phyloP scores from a whole-genome alignment of 2,888 invertebrate genomes.

The Melieria crassipennis region DNA sequence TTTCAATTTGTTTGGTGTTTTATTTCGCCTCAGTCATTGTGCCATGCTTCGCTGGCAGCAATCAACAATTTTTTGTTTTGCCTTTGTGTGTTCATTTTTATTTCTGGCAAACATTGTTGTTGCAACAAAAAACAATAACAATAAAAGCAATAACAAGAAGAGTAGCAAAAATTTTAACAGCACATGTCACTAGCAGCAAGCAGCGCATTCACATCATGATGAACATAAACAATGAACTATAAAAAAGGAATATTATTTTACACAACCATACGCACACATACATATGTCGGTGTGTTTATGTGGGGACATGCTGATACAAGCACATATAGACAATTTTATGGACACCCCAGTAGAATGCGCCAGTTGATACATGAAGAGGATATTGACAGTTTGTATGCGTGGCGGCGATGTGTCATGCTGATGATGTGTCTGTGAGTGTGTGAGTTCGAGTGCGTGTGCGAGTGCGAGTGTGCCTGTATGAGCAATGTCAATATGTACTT shows the following conservation, averaged over 20 bases:
- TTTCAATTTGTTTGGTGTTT: not conserved
- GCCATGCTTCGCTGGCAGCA: not conserved
- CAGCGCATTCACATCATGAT: not conserved
- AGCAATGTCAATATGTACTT: no score
- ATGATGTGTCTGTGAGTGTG: no score
- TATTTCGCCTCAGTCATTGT: not conserved
- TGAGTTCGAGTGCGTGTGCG: no score
- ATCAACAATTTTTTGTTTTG: conserved; percentile 8
- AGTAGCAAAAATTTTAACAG: not conserved
- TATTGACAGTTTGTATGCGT: no score
- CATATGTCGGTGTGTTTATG: no score
- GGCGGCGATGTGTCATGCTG: no score
- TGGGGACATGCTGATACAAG: no score
- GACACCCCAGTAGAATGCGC: no score
- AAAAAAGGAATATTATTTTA: conserved; percentile 7
- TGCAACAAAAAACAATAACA: conserved; percentile 3
- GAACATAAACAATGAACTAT: not conserved
- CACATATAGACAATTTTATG: no score
- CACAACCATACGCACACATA: no score
- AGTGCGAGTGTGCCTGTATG: no score
- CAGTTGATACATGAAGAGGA: no score
- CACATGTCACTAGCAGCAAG: conserved; percentile 11
- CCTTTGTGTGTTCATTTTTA: not conserved
- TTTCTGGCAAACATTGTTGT: not conserved
- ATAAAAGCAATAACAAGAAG: not conserved